A percentile compares a stretch with the other conserved stretches of the same genome.
Evolutionary conservation across 2,797 vertebrate genomes (phyloP).

Genomic region (Hypotaenidia philippensis): DNA sequence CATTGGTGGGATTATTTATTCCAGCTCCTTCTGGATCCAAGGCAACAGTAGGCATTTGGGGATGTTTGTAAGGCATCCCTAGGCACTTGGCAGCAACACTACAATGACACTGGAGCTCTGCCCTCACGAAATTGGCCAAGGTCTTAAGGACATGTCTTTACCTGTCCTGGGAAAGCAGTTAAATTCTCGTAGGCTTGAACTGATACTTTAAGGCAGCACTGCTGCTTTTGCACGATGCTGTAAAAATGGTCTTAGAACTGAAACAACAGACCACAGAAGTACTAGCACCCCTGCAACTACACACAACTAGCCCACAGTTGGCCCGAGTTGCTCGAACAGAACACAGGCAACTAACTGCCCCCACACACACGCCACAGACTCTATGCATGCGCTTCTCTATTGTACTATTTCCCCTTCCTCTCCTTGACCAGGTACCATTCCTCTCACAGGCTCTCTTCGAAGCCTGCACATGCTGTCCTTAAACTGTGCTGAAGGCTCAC

Average conservation of each 20-base stretch:
- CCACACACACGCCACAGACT: background rate
- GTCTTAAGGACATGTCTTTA: background rate
- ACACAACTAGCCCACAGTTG: background rate
- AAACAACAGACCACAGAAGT: background rate
- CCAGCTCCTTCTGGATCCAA: background rate
- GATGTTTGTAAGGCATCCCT: background rate
- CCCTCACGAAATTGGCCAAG: background rate
- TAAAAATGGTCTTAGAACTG: background rate
- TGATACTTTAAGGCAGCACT: background rate
- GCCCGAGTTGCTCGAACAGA: background rate
- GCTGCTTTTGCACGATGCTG: background rate
- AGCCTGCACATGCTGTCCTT: background rate
- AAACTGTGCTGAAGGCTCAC: background rate
- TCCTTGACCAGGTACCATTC: background rate
- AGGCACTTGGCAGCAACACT: background rate
- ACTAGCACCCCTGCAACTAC: background rate
- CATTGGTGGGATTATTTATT: background rate
- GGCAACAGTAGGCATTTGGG: background rate
- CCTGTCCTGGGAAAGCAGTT: background rate
- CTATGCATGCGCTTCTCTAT: no score
- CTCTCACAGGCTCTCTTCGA: background rate
- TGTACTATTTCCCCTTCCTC: background rate
- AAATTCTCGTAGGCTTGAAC: background rate
- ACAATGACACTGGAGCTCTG: background rate
- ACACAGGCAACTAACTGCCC: background rate